phyloP scores from a whole-genome alignment of 1,140 invertebrate genomes.

The Pseudoatta argentina region DNA sequence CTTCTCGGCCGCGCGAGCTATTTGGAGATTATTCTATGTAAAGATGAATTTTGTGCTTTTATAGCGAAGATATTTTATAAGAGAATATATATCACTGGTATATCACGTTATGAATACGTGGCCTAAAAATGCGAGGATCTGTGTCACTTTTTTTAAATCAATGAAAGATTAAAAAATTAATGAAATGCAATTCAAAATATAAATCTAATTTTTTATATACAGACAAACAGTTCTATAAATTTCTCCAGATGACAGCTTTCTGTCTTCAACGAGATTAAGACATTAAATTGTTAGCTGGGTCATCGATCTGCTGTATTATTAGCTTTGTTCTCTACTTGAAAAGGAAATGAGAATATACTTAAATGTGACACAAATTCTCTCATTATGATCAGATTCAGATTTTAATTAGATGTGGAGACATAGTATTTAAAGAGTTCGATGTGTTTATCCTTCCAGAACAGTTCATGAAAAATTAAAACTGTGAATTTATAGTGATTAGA shows the following conservation, averaged over 20 bases:
- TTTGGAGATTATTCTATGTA: background rate
- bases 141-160: background rate
- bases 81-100: background rate
- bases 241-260: background rate
- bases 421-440: background rate
- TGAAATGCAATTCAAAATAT: background rate
- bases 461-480: background rate
- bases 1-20: background rate
- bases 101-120: too few relatives aligned
- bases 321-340: constrained; percentile 16
- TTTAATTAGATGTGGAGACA: background rate
- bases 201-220: background rate
- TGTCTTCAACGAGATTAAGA: background rate
- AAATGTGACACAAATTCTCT: constrained; percentile 4
- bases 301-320: constrained; percentile 48
- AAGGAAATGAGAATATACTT: constrained; percentile 15
- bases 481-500: background rate
- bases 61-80: background rate
- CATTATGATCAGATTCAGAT: background rate
- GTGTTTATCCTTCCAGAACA: background rate
- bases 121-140: background rate
- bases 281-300: constrained; percentile 21
- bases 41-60: constrained; percentile 1
- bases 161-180: background rate
- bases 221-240: background rate